Evolutionary conservation across 2,888 invertebrate species (phyloP).

Genomic region (Resseliella maxima): DNA sequence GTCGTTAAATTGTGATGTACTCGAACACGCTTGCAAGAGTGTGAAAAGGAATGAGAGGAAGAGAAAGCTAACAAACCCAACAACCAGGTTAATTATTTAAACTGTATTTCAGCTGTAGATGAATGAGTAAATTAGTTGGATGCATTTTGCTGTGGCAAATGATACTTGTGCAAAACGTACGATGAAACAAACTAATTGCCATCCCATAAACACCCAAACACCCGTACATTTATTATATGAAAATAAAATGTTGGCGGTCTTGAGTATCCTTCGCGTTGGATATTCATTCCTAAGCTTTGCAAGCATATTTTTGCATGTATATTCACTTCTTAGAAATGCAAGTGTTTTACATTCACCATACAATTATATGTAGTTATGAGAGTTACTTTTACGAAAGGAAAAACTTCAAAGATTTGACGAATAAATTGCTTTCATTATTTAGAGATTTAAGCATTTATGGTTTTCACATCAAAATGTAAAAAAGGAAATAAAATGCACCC

Average conservation of each 20-base stretch:
- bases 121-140: slow-evolving; percentile 28
- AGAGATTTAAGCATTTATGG: background rate
- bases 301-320: background rate
- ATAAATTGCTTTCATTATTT: background rate
- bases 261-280: slow-evolving; percentile 19
- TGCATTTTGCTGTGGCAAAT: background rate
- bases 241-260: slow-evolving; percentile 1
- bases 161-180: background rate
- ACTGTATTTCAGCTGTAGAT: background rate
- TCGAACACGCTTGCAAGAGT: background rate
- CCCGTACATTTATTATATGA: slow-evolving; percentile 8
- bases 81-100: slow-evolving; percentile 36
- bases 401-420: background rate
- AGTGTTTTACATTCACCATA: too few species aligned
- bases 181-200: slow-evolving; percentile 43
- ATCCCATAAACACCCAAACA: background rate
- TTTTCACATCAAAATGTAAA: background rate
- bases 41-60: too few species aligned
- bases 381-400: background rate
- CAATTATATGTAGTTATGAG: background rate
- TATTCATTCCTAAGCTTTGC: background rate
- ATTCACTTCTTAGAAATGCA: background rate
- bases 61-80: background rate
- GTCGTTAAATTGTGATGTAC: background rate
- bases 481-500: background rate